A percentile compares a stretch with the other conserved stretches of the same genome.
Evolutionary conservation across 2,113 vertebrate species (phyloP).

Genomic region (Ornithorhynchus anatinus): DNA sequence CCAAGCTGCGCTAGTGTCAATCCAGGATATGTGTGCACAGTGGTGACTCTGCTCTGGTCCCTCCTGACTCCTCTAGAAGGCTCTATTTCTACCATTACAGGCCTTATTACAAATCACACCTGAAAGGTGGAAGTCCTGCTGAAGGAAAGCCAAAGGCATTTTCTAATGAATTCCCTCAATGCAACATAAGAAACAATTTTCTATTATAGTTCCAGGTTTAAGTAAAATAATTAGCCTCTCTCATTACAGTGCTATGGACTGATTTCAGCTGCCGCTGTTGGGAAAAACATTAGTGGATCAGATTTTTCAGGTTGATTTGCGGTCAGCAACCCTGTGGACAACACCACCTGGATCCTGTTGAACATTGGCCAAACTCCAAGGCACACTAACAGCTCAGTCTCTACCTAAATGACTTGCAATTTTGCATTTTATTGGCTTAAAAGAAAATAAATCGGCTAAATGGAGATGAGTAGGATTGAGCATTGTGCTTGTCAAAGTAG

Average conservation of each 20-base stretch:
- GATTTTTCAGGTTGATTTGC: slow-evolving; percentile 58
- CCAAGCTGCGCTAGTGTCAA: too few species aligned
- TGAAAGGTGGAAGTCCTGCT: not conserved
- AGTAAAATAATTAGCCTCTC: slow-evolving; percentile 46
- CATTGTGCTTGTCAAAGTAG: slow-evolving; percentile 29
- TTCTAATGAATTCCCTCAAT: not conserved
- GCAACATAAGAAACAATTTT: not conserved
- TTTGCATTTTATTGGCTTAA: slow-evolving; percentile 53
- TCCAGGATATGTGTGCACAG: too few species aligned
- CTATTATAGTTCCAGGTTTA: slow-evolving; percentile 47
- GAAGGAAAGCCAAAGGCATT: not conserved
- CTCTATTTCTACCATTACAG: not conserved
- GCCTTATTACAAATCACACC: not conserved
- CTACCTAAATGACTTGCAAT: slow-evolving; percentile 34
- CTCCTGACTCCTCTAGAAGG: too few species aligned
- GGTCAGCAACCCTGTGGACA: slow-evolving; percentile 65
- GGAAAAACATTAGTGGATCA: slow-evolving; percentile 65
- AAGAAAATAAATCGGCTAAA: slow-evolving; percentile 13
- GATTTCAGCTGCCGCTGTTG: slow-evolving; percentile 67
- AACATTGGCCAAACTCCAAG: slow-evolving; percentile 65
- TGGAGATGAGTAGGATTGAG: slow-evolving; percentile 44
- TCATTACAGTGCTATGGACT: slow-evolving; percentile 56
- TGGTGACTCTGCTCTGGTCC: too few species aligned
- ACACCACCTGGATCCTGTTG: slow-evolving; percentile 70
- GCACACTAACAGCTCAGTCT: slow-evolving; percentile 38